Base-by-base conservation (phyloP, 2,888 invertebrate species). In the Pilophorus perplexus region DNA sequence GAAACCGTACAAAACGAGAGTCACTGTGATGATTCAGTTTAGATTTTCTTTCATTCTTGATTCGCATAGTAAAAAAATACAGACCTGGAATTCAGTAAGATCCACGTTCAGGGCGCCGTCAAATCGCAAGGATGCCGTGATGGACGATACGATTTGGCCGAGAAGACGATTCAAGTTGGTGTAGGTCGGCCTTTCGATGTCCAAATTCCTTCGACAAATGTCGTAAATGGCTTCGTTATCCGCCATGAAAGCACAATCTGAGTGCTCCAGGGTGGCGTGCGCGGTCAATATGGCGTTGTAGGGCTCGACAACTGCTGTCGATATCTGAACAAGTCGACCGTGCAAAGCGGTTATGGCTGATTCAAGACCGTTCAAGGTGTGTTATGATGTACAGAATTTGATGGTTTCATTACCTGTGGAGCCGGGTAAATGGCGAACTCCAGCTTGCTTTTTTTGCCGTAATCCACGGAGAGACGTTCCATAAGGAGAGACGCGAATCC, bases 401-500 rank as follows among this genome's bases (percentile, higher is more conserved):
- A 14, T 6, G 16, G n/a, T 6, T 18, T 16, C 23, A 67, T 18
- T 38, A 78, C 79, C 74, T 82, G 82, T 6, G 96, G 96, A 40
- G 96, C 95, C 66, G 96, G 96, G 79, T 96, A 96, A 79, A 96
- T 93, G 74, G 95, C 91, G 80, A 96, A 96, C 81, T 93, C 93
- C 74, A 95, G 82, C 79, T 94, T 95, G 70, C 92, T 92, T 81
- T 95, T 95, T 83, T 95, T 95, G 74, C 94, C 93, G 78, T 95
- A 96, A 79, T 96, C 95, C 54, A 95, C 93, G 62, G 93, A 93
- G 74, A 97, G 85, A 73, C 94, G 86, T 81, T 96, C 95, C 95
- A 96, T 95, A 73, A 97, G 82, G 71, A 96, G 83, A n/a, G 95
- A 94, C 48, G 95, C 94, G 82, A 96, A 96, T 64, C 96, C 96